Percentiles rank a stretch among this genome's conserved stretches.
Evolutionary conservation across 2,113 vertebrate genomes (phyloP).

Genomic region (Nibea albiflora): DNA sequence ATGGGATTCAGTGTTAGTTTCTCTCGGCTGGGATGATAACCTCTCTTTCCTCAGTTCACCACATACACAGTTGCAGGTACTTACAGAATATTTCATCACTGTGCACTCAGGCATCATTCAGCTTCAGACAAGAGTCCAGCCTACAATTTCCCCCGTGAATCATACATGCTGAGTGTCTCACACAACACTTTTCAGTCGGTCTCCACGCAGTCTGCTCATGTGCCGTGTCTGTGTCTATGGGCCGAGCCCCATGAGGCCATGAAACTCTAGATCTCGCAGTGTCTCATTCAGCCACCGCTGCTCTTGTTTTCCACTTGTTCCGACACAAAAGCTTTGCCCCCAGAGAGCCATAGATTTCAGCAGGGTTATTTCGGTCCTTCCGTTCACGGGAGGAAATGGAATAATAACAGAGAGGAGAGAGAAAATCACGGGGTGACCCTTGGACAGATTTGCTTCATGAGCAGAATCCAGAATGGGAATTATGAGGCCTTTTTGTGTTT

Average conservation of each 20-base stretch:
- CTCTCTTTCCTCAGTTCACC: constrained; percentile 20
- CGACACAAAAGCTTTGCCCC: constrained; percentile 80
- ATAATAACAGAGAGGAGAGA: constrained; percentile 78
- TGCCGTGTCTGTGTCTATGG: constrained; percentile 60
- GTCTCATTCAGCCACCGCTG: constrained; percentile 60
- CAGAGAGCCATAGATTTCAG: constrained; percentile 80
- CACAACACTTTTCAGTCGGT: constrained; percentile 28
- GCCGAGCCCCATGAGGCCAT: constrained; percentile 52
- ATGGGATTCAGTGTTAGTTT: neutral
- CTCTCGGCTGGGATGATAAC: constrained; percentile 2
- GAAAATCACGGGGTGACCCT: constrained; percentile 67
- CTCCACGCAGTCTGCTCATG: constrained; percentile 43
- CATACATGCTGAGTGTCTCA: constrained; percentile 39
- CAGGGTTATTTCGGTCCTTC: constrained; percentile 82
- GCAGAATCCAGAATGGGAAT: constrained; percentile 32
- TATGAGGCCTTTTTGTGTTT: constrained; percentile 43
- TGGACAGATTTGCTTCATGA: constrained; percentile 43
- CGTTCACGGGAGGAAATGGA: constrained; percentile 80
- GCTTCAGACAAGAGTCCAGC: constrained; percentile 31
- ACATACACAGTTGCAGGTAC: constrained; percentile 25
- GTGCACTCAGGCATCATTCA: constrained; percentile 48
- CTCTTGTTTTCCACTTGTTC: constrained; percentile 77
- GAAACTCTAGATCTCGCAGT: constrained; percentile 66
- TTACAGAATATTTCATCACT: constrained; percentile 49
- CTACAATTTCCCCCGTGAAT: constrained; percentile 34